phyloP scores from a whole-genome alignment of 1,140 invertebrate genomes.

The Parasteatoda tepidariorum region DNA sequence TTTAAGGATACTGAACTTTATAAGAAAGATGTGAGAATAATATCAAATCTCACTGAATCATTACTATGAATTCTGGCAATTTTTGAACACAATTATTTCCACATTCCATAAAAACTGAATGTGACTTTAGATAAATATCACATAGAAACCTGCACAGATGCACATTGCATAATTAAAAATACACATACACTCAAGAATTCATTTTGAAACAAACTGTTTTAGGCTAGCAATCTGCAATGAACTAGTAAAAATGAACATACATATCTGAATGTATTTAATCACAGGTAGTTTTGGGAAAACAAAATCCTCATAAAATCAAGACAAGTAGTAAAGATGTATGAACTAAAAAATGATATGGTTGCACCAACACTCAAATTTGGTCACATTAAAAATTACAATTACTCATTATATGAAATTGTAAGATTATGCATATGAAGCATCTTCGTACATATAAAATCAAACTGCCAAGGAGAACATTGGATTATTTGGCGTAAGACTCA shows the following conservation, averaged over 20 bases:
- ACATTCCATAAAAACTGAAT: neutral
- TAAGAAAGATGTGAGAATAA: no score
- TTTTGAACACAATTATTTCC: neutral
- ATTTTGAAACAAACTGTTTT: neutral
- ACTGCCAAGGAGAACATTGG: no score
- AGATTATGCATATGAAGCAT: no score
- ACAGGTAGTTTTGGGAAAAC: neutral
- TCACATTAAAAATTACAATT: no score
- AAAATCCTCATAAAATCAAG: neutral
- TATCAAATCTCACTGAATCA: no score
- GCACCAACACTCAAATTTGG: no score
- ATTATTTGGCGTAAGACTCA: no score
- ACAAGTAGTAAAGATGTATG: no score
- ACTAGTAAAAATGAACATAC: neutral
- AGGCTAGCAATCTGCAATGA: neutral
- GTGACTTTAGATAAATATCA: neutral
- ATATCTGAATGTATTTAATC: neutral
- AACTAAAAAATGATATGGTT: no score
- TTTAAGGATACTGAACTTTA: no score
- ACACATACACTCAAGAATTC: neutral
- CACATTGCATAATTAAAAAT: neutral
- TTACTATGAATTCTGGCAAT: neutral
- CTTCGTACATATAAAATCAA: no score
- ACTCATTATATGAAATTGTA: no score
- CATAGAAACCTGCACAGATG: neutral